A percentile compares a stretch with the other conserved stretches of the same genome.
These are phyloP conservation scores for Ennomos fuscantarius DNA, from an alignment of 2,888 invertebrate genomes.

Conservation along the genomic window DNA sequence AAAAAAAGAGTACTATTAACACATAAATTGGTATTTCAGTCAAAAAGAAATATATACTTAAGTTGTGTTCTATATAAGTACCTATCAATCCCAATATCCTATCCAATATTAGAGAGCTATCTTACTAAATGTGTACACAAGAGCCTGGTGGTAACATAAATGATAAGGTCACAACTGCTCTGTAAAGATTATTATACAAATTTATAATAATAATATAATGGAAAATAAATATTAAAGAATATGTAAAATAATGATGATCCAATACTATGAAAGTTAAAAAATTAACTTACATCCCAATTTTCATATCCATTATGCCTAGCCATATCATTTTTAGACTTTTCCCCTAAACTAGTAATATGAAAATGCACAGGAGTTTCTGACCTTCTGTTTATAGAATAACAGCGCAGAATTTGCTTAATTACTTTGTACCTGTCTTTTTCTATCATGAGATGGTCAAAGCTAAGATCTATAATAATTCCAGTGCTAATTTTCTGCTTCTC, in stretches of 20 bases:
- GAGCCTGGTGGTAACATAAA: too few species aligned
- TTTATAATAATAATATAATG: too few species aligned
- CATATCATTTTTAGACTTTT: slow-evolving; percentile 90
- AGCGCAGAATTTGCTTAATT: slow-evolving; percentile 94
- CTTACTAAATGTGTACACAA: too few species aligned
- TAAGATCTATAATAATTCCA: slow-evolving; percentile 93
- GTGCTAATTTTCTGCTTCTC: slow-evolving; percentile 88
- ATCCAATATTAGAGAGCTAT: too few species aligned
- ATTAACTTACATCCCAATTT: slow-evolving; percentile 94
- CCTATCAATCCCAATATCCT: too few species aligned
- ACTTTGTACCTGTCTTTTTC: slow-evolving; percentile 95
- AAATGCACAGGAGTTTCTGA: slow-evolving; percentile 92
- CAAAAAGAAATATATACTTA: too few species aligned
- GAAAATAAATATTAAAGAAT: too few species aligned
- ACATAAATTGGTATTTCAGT: too few species aligned
- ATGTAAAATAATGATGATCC: too few species aligned
- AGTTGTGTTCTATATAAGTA: too few species aligned
- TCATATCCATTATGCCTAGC: slow-evolving; percentile 93
- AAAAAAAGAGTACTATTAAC: slow-evolving; percentile 16
- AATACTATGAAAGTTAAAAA: background rate
- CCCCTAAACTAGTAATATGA: slow-evolving; percentile 92
- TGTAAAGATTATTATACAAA: too few species aligned
- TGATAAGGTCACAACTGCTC: too few species aligned
- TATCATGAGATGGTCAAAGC: slow-evolving; percentile 96
- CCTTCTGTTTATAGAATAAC: slow-evolving; percentile 96